Conservation (phyloP, 1,140 invertebrate genomes). For the Coboldia fuscipes region DNA sequence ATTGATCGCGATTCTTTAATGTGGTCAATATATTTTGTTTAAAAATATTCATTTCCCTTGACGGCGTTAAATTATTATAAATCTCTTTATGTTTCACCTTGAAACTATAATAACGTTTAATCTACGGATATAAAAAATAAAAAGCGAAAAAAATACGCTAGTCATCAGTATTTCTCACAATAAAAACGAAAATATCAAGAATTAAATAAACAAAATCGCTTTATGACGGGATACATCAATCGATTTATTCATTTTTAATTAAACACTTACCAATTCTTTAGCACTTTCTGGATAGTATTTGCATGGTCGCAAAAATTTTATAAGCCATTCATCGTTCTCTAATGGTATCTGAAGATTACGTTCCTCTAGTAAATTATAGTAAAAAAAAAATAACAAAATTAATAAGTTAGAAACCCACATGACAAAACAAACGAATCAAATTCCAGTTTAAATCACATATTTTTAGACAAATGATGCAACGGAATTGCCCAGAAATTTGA, state of each 20-base stretch:
- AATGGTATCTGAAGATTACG: conserved; percentile 40
- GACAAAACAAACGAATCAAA: too few species aligned
- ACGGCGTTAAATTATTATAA: conserved; percentile 45
- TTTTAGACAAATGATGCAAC: too few species aligned
- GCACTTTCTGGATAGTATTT: conserved; percentile 66
- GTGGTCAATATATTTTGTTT: conserved; percentile 54
- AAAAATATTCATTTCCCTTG: conserved; percentile 50
- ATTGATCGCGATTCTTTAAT: conserved; percentile 49
- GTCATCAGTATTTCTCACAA: too few species aligned
- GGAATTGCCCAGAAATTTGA: too few species aligned
- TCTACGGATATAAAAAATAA: too few species aligned
- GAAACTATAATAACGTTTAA: conserved; percentile 57
- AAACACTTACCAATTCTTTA: conserved; percentile 34
- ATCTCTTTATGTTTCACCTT: conserved; percentile 52
- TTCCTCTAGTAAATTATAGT: conserved; percentile 30
- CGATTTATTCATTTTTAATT: neutral
- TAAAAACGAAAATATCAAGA: too few species aligned
- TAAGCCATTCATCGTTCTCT: conserved; percentile 48
- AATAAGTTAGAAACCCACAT: neutral
- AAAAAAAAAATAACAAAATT: neutral
- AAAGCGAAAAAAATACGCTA: too few species aligned
- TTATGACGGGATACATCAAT: neutral
- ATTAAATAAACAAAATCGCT: neutral
- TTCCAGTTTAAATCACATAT: neutral
- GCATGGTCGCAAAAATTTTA: conserved; percentile 51